Conservation (phyloP, 30 jellyfish, hydroid and myxozoan species). For the Pelagia noctiluca region DNA sequence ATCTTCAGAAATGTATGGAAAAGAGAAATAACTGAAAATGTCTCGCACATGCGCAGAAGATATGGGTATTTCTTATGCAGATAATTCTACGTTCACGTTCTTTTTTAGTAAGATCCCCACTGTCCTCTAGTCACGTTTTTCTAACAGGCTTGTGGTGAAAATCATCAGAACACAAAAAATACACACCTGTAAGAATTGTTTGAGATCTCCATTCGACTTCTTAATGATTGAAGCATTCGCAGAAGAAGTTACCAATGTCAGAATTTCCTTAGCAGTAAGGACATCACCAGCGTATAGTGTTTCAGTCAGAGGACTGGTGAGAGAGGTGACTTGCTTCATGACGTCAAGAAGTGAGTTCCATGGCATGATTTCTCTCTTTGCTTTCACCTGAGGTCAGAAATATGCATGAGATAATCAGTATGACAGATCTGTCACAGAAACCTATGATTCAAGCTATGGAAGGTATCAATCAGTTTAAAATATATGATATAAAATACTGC, state of each 20-base stretch:
- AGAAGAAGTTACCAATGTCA: conserved; percentile 4
- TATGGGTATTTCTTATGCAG: no score
- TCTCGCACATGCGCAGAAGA: no score
- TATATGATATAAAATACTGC: no score
- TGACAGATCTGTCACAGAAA: no score
- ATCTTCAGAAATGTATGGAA: no score
- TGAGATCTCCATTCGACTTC: conserved; percentile 16
- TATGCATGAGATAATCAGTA: no score
- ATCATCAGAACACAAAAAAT: not conserved
- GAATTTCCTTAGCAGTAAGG: conserved; percentile 35
- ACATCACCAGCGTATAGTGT: conserved; percentile 92
- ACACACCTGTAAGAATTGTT: conserved; percentile 47
- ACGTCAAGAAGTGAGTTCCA: conserved; percentile 13
- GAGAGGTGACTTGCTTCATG: conserved; percentile 12
- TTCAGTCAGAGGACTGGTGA: conserved; percentile 58
- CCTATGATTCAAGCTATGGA: no score
- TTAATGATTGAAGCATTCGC: conserved; percentile 7
- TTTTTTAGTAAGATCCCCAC: no score
- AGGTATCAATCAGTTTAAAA: no score
- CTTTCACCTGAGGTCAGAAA: conserved; percentile 31
- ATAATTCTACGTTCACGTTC: no score
- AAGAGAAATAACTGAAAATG: no score
- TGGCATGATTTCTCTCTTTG: not conserved
- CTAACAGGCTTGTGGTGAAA: not conserved
- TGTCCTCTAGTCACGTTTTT: no score